phyloP scores from a whole-genome alignment of 1,140 invertebrate species.

The Heliconius hewitsoni region DNA sequence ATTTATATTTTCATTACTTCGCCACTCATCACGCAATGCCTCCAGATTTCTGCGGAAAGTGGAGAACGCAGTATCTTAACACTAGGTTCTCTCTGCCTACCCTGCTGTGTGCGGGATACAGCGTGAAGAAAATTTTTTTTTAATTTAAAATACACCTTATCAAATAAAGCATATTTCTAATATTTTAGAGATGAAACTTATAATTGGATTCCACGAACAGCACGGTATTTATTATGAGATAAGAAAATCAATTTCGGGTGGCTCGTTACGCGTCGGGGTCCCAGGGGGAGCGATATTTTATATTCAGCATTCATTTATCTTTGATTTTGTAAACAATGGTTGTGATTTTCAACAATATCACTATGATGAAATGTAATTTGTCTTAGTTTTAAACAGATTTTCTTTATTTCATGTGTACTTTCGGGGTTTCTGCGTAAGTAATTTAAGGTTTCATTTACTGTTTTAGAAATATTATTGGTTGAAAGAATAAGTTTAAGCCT shows the following conservation, averaged over 20 bases:
- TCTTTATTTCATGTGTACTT: background rate
- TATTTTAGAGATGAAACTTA: background rate
- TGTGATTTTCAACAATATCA: conserved; percentile 21
- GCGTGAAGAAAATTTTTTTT: too few species aligned
- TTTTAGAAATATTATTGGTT: too few species aligned
- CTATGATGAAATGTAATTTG: conserved; percentile 16
- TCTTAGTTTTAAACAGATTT: conserved; percentile 1
- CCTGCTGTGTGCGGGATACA: too few species aligned
- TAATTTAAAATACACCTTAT: too few species aligned
- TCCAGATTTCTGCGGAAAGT: too few species aligned
- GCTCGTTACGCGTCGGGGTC: conserved; percentile 15
- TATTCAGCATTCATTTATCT: conserved; percentile 19
- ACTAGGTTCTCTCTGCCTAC: too few species aligned
- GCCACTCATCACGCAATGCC: too few species aligned
- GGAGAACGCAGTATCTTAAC: too few species aligned
- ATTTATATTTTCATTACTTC: too few species aligned
- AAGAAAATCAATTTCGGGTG: conserved; percentile 17
- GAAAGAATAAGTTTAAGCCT: too few species aligned
- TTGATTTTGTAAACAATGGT: conserved; percentile 9
- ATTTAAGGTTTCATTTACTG: too few species aligned
- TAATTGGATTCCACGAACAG: conserved; percentile 4
- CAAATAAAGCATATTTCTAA: background rate
- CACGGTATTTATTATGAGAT: conserved; percentile 11
- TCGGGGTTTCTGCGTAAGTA: too few species aligned
- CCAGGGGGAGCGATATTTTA: background rate